Evolutionary conservation across 2,113 vertebrate species (phyloP).

Genomic region (Poeciliopsis occidentalis): DNA sequence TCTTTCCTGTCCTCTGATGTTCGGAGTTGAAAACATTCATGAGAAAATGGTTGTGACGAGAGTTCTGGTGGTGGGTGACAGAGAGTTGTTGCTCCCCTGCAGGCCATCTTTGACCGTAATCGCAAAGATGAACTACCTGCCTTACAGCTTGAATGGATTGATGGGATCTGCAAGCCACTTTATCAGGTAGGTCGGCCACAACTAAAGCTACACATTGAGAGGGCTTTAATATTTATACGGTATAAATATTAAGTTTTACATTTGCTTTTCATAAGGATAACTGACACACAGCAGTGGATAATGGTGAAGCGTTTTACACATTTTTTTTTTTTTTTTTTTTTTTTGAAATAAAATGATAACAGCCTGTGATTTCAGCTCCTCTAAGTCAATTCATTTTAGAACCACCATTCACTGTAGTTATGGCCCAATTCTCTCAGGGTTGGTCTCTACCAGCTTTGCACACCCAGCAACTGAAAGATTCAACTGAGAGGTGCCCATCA

Average conservation of each 20-base stretch:
- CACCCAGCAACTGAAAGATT: too few relatives aligned
- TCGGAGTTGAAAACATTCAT: neutral
- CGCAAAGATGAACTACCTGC: constrained; percentile 96
- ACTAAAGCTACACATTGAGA: neutral
- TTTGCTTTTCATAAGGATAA: neutral
- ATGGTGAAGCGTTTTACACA: neutral
- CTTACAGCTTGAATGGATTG: constrained; percentile 96
- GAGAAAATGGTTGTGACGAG: neutral
- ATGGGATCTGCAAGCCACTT: constrained; percentile 95
- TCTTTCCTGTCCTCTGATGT: neutral
- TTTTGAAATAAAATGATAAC: too few relatives aligned
- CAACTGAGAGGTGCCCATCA: too few relatives aligned
- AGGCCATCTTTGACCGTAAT: constrained; percentile 99
- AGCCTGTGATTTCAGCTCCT: too few relatives aligned
- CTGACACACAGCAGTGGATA: neutral
- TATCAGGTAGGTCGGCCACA: constrained; percentile 85
- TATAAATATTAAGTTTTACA: neutral
- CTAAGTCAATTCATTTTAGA: too few relatives aligned
- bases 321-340: too few relatives aligned
- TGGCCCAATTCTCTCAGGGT: too few relatives aligned
- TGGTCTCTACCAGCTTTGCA: too few relatives aligned
- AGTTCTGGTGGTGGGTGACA: constrained; percentile 3
- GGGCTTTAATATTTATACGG: neutral
- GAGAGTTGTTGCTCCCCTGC: constrained; percentile 11
- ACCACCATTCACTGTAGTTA: too few relatives aligned